Percentiles rank a stretch among this genome's conserved stretches.
These are phyloP conservation scores for Oscarella lobularis DNA, from an alignment of 37 sponge, comb jelly and placozoan genomes.

Conservation along the genomic window DNA sequence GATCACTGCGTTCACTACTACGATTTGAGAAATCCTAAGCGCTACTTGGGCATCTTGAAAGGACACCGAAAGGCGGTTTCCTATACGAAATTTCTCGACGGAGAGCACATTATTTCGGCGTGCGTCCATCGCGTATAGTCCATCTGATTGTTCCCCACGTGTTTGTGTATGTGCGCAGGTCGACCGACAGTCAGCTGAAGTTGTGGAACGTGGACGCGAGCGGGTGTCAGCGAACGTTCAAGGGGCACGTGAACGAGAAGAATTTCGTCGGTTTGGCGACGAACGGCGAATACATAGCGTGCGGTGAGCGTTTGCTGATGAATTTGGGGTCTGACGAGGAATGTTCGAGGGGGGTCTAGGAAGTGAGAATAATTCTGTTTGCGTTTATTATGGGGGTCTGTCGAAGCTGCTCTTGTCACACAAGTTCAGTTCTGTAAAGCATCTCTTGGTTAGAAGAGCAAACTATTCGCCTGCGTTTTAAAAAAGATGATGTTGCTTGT, in stretches of 20 bases:
- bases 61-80: conserved; percentile 83
- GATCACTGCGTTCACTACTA: conserved; percentile 57
- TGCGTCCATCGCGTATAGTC: conserved; percentile 19
- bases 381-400: conserved; percentile 49
- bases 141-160: neutral
- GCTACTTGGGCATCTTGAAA: conserved; percentile 23
- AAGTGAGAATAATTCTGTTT: conserved; percentile 68
- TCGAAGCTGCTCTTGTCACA: conserved; percentile 44
- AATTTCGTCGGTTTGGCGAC: conserved; percentile 79
- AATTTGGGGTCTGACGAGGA: neutral
- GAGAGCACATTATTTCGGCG: conserved; percentile 56
- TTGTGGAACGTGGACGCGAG: conserved; percentile 32
- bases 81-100: conserved; percentile 45
- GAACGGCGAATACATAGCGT: conserved; percentile 50
- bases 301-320: no score
- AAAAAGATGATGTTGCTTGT: neutral
- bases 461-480: neutral
- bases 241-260: conserved; percentile 74
- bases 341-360: conserved; percentile 17
- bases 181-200: conserved; percentile 80
- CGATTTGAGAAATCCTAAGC: conserved; percentile 45
- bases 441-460: conserved; percentile 55
- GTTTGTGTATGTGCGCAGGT: conserved; percentile 8
- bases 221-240: conserved; percentile 32
- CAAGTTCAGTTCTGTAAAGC: conserved; percentile 24